Conservation (phyloP, 2,797 vertebrate species). For the Aselliscus stoliczkanus region DNA sequence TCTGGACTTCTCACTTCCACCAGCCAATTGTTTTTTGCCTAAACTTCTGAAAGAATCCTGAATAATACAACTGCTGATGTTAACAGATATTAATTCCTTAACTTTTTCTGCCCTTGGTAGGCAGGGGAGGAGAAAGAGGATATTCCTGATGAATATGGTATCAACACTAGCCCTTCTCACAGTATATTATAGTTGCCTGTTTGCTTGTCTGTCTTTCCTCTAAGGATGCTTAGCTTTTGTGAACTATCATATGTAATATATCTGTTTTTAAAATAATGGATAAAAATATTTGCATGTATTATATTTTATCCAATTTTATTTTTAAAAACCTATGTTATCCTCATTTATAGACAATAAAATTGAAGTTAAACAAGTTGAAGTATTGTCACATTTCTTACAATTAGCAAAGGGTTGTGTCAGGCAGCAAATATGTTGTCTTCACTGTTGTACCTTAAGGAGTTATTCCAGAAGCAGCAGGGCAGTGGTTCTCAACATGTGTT, state of each 20-base stretch:
- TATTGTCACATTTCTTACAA: background rate
- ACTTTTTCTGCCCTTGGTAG: background rate
- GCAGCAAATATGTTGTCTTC: background rate
- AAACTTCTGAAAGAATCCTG: background rate
- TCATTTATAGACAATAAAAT: slow-evolving; percentile 8
- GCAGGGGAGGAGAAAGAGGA: background rate
- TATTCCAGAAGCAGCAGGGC: background rate
- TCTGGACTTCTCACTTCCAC: background rate
- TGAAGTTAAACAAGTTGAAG: background rate
- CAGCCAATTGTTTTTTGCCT: background rate
- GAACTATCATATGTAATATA: background rate
- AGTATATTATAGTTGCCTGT: background rate
- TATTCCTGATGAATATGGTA: background rate
- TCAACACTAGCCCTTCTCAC: background rate
- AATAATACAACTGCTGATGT: background rate
- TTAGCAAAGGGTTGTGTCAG: background rate
- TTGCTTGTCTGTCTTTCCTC: background rate
- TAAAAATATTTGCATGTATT: background rate
- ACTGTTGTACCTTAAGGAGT: background rate
- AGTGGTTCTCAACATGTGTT: background rate
- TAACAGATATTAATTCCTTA: background rate
- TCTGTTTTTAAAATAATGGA: background rate
- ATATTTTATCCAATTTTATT: background rate
- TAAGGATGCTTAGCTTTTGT: background rate
- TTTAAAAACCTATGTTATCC: background rate